Evolutionary conservation across 2,888 invertebrate genomes (phyloP).

Genomic region (Coenonympha glycerion): DNA sequence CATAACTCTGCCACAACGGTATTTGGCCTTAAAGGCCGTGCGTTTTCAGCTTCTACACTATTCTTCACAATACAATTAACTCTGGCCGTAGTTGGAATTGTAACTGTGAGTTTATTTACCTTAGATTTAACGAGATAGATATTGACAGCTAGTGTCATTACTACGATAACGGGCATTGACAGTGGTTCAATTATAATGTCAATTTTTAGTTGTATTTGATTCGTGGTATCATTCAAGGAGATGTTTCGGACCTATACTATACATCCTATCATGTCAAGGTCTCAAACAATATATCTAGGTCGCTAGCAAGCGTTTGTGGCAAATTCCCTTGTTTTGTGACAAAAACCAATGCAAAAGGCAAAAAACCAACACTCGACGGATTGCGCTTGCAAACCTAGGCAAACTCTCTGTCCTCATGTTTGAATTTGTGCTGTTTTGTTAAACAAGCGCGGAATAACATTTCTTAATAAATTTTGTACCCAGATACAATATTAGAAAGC

Average conservation of each 20-base stretch:
- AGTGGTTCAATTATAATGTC: neutral
- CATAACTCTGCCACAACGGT: slow-evolving; percentile 22
- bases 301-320: too few relatives aligned
- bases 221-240: neutral
- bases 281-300: too few relatives aligned
- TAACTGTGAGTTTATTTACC: neutral
- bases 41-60: slow-evolving; percentile 13
- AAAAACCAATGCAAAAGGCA: too few relatives aligned
- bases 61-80: slow-evolving; percentile 17
- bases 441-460: too few relatives aligned
- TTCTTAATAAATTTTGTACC: too few relatives aligned
- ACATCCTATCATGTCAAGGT: too few relatives aligned
- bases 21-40: slow-evolving; percentile 24
- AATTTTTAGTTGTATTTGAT: neutral
- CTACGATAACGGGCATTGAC: neutral
- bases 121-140: neutral
- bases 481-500: too few relatives aligned
- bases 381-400: too few relatives aligned
- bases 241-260: neutral
- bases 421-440: too few relatives aligned
- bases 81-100: slow-evolving; percentile 6
- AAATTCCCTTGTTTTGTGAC: too few relatives aligned
- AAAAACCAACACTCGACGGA: too few relatives aligned
- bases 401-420: too few relatives aligned
- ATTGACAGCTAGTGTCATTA: neutral